phyloP scores from a whole-genome alignment of 1,140 invertebrate genomes.

The Laodelphax striatellus region DNA sequence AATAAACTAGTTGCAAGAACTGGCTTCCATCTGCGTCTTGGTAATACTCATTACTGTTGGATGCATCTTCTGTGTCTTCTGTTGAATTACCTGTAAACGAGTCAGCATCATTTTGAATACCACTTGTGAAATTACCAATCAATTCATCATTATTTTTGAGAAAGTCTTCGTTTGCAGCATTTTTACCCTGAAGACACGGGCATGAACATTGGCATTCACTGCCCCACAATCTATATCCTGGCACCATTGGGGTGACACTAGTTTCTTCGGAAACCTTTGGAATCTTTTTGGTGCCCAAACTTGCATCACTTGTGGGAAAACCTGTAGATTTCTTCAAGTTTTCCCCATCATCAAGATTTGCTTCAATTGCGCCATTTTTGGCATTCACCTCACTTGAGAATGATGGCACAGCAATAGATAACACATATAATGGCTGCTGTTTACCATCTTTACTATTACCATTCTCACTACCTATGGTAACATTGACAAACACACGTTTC shows the following conservation, averaged over 20 bases:
- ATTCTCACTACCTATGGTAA: slow-evolving; percentile 42
- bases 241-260: background rate
- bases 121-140: no score
- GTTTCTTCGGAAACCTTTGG: no score
- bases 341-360: slow-evolving; percentile 19
- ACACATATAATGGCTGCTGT: slow-evolving; percentile 52
- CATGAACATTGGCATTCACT: slow-evolving; percentile 65
- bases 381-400: no score
- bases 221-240: slow-evolving; percentile 38
- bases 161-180: no score
- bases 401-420: slow-evolving; percentile 58
- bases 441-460: slow-evolving; percentile 1
- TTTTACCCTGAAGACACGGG: slow-evolving; percentile 38
- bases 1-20: no score
- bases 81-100: slow-evolving; percentile 15
- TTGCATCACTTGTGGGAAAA: background rate
- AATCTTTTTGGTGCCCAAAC: no score
- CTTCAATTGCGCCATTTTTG: no score
- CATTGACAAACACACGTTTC: slow-evolving; percentile 56
- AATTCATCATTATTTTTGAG: no score
- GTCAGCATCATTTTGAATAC: slow-evolving; percentile 8
- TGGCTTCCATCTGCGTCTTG: no score
- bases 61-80: background rate
- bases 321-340: slow-evolving; percentile 33
- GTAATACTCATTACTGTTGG: no score